phyloP scores from a whole-genome alignment of 1,140 invertebrate species.

The Hycleus phaleratus region DNA sequence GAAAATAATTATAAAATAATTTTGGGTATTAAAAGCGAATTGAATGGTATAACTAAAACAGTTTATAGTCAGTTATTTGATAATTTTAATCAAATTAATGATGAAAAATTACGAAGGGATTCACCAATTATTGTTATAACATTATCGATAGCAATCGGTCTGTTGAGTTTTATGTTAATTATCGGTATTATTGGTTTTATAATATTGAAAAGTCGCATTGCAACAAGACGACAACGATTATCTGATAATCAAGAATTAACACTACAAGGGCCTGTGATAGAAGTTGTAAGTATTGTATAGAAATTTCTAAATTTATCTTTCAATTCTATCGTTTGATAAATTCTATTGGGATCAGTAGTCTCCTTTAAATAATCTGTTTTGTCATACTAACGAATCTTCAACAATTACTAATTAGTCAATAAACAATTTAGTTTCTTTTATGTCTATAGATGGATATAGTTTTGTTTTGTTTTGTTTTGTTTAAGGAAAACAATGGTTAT shows the following conservation, averaged over 20 bases:
- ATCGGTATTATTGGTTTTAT: conserved; percentile 53
- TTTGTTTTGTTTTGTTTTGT: conserved; percentile 28
- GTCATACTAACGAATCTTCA: too few relatives aligned
- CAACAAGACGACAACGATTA: conserved; percentile 43
- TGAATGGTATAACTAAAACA: conserved; percentile 54
- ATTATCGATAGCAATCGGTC: conserved; percentile 53
- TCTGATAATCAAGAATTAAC: conserved; percentile 60
- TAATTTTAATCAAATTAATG: conserved; percentile 10
- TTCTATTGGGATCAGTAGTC: too few relatives aligned
- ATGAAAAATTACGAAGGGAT: conserved; percentile 12
- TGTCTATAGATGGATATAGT: background rate
- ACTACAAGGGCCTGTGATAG: conserved; percentile 56
- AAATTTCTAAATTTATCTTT: too few relatives aligned
- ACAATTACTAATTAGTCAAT: too few relatives aligned
- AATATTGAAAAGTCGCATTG: conserved; percentile 48
- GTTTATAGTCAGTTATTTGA: conserved; percentile 55
- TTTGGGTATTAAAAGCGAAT: conserved; percentile 62
- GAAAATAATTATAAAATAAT: conserved; percentile 61
- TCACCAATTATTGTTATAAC: conserved; percentile 40
- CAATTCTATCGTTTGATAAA: too few relatives aligned
- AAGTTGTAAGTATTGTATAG: conserved; percentile 42
- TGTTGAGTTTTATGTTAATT: conserved; percentile 51
- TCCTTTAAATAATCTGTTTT: too few relatives aligned
- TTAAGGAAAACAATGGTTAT: conserved; percentile 61
- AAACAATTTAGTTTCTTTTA: background rate